phyloP scores from a whole-genome alignment of 2,888 invertebrate genomes.

The Carcina quercana region DNA sequence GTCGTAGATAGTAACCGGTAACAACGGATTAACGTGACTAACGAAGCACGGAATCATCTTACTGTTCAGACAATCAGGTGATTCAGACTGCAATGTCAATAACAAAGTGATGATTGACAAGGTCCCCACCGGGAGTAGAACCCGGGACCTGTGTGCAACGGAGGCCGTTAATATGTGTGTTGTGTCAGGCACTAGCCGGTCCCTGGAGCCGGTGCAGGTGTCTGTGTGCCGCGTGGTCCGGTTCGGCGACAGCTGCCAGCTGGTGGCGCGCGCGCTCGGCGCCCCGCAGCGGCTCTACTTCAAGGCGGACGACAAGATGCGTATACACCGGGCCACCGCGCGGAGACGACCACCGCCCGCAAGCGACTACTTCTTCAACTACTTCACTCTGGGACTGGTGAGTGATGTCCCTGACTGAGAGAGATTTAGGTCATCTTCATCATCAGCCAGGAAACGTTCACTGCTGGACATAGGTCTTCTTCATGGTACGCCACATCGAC shows the following conservation, averaged over 20 bases:
- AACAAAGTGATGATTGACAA: too few species aligned
- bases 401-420: too few species aligned
- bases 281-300: slow-evolving; percentile 95
- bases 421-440: too few species aligned
- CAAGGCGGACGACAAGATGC: slow-evolving; percentile 99
- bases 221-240: slow-evolving; percentile 80
- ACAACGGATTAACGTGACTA: too few species aligned
- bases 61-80: too few species aligned
- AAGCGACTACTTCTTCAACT: slow-evolving; percentile 99
- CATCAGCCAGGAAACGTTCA: too few species aligned
- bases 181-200: slow-evolving; percentile 71
- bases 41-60: too few species aligned
- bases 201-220: slow-evolving; percentile 75
- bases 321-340: slow-evolving; percentile 93
- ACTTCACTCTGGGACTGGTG: slow-evolving; percentile 96
- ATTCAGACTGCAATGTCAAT: too few species aligned
- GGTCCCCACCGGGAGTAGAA: not conserved
- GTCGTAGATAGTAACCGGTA: too few species aligned
- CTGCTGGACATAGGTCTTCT: too few species aligned
- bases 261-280: slow-evolving; percentile 91
- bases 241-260: slow-evolving; percentile 91
- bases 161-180: not conserved
- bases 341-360: slow-evolving; percentile 84
- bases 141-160: too few species aligned
- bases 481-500: too few species aligned